Conservation (phyloP, 1,140 invertebrate species). For the Bombyx mandarina region DNA sequence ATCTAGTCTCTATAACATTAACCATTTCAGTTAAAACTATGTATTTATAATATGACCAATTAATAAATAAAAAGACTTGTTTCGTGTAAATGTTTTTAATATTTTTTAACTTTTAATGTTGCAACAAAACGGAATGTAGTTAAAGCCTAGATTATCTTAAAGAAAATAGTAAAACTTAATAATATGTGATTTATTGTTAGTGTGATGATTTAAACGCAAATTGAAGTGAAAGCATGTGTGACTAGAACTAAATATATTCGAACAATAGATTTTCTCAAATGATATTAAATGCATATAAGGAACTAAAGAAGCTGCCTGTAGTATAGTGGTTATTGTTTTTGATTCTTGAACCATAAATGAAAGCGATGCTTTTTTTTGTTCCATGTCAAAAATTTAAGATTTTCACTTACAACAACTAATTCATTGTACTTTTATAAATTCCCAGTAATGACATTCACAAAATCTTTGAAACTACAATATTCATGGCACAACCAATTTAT, state of each 20-base stretch:
- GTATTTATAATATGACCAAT: too few species aligned
- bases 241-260: constrained; percentile 47
- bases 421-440: too few species aligned
- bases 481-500: neutral
- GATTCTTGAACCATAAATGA: too few species aligned
- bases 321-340: too few species aligned
- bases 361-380: too few species aligned
- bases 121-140: constrained; percentile 44
- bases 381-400: too few species aligned
- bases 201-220: constrained; percentile 6
- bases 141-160: constrained; percentile 30
- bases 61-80: too few species aligned
- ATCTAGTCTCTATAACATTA: too few species aligned
- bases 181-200: constrained; percentile 37
- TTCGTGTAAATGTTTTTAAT: constrained; percentile 6
- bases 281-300: constrained; percentile 38
- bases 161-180: constrained; percentile 12
- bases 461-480: neutral
- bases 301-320: constrained; percentile 24
- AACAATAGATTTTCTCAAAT: constrained; percentile 20
- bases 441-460: constrained; percentile 7
- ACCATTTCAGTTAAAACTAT: too few species aligned
- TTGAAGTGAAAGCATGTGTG: constrained; percentile 40
- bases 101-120: constrained; percentile 31
- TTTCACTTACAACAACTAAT: too few species aligned